phyloP scores from a whole-genome alignment of 2,113 vertebrate genomes.

The Thamnophis sirtalis region DNA sequence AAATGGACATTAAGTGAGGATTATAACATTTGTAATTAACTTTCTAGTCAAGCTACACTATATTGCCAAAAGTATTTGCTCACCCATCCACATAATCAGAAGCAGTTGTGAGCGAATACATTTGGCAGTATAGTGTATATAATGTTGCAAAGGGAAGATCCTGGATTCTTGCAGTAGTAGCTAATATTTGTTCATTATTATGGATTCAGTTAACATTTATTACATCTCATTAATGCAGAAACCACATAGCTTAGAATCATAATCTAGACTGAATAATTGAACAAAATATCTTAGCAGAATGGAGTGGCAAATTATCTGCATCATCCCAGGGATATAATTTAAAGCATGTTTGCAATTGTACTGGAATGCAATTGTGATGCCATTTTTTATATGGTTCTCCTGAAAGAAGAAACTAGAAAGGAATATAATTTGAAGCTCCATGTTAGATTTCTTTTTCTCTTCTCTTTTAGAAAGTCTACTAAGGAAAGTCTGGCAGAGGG shows the following conservation, averaged over 20 bases:
- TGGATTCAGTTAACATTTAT: not conserved
- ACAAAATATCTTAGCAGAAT: not conserved
- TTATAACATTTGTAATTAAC: not conserved
- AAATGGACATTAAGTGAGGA: too few relatives aligned
- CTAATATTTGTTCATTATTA: not conserved
- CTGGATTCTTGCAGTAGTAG: not conserved
- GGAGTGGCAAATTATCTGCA: not conserved
- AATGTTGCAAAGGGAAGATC: not conserved
- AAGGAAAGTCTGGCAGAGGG: slow-evolving; percentile 89
- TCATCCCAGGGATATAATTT: not conserved
- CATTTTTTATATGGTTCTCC: not conserved
- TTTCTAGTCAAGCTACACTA: not conserved
- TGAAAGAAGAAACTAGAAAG: not conserved
- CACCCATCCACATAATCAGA: too few relatives aligned
- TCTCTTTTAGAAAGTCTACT: slow-evolving; percentile 74
- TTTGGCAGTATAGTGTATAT: too few relatives aligned
- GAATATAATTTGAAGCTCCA: not conserved
- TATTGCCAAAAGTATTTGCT: too few relatives aligned
- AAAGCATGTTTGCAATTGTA: not conserved
- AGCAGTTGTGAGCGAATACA: too few relatives aligned
- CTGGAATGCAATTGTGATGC: not conserved
- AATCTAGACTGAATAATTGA: not conserved
- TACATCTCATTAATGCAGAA: not conserved
- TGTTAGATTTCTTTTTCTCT: slow-evolving; percentile 10
- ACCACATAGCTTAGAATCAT: not conserved